A percentile compares a stretch with the other conserved stretches of the same genome.
phyloP scores from a whole-genome alignment of 1,140 invertebrate species.

The Doryteuthis pealeii region DNA sequence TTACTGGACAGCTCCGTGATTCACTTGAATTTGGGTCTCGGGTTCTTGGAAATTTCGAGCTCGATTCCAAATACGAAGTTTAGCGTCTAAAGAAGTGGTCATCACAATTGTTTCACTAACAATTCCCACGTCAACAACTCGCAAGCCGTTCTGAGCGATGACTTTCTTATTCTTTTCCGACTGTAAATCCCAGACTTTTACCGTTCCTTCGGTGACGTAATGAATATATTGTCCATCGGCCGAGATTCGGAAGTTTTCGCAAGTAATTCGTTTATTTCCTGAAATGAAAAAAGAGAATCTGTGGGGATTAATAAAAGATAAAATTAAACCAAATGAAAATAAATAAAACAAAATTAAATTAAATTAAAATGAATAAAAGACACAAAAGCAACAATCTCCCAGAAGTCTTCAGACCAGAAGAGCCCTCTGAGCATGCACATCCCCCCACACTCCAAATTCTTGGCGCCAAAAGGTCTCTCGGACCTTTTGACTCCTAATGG shows the following conservation, averaged over 20 bases:
- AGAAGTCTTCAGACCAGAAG: no score
- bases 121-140: constrained; percentile 10
- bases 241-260: constrained; percentile 20
- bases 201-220: constrained; percentile 9
- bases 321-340: no score
- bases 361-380: no score
- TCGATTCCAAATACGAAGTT: constrained; percentile 21
- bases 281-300: not conserved
- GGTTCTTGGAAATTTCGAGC: not conserved
- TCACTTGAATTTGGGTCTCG: not conserved
- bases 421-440: no score
- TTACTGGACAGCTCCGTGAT: not conserved
- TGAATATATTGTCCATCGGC: constrained; percentile 17
- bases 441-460: no score
- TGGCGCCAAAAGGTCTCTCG: no score
- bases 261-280: not conserved
- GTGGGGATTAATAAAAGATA: not conserved
- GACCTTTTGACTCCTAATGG: no score
- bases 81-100: constrained; percentile 11
- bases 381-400: no score
- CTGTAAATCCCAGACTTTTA: constrained; percentile 17
- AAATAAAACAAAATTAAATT: no score
- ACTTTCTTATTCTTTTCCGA: not conserved
- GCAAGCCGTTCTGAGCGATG: not conserved
- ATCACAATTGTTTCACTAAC: constrained; percentile 10